Evolutionary conservation across 2,888 invertebrate genomes (phyloP), one percentile per base, ranked within the genome.

Genomic region (Chrysina gloriosa): DNA sequence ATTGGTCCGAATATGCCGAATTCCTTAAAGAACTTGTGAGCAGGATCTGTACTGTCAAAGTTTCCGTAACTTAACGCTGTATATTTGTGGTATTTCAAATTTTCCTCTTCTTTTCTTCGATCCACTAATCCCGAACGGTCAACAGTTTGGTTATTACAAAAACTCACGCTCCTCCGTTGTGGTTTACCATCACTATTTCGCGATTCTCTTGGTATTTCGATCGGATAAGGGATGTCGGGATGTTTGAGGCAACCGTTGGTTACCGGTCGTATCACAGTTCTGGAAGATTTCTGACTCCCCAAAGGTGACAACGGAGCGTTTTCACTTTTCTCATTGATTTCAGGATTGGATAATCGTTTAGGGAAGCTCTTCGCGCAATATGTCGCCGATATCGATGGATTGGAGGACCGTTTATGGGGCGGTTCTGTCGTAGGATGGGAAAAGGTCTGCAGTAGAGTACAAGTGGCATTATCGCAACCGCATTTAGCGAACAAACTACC

Each of bases 401-500:
- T 72, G 27, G 74, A 73, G 19, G 71, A 70, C 16, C 69, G 50
- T 47, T 71, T 70, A 39, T 47, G 36, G 4, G 69, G 65, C 7
- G 65, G 16, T 48, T 39, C 58, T 3, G 36, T 56, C n/a, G 42
- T 66, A 11, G 68, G 70, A 36, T 75, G 71, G 9, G 74, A 72
- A 48, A 73, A 73, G 1, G 71, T 73, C 63, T 73, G 73, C n/a
- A 73, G 64, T 3, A 72, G 39, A 5, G 71, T 54, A 34, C 63
- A 36, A 48, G 68, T 65, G 19, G 75, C 78, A 75, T 80, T 75
- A 73, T 78, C 76, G 71, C 83, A 82, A 58, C 77, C 77, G 74
- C 84, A 84, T 76, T 84, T 83, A 47, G 83, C 84, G 76, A 80
- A 84, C 63, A 83, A 74, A 73, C 84, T 83, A 70, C 84, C 84